Evolutionary conservation across 2,113 vertebrate genomes (phyloP), one percentile per base, ranked within the genome.

Genomic region (Antechinus flavipes): DNA sequence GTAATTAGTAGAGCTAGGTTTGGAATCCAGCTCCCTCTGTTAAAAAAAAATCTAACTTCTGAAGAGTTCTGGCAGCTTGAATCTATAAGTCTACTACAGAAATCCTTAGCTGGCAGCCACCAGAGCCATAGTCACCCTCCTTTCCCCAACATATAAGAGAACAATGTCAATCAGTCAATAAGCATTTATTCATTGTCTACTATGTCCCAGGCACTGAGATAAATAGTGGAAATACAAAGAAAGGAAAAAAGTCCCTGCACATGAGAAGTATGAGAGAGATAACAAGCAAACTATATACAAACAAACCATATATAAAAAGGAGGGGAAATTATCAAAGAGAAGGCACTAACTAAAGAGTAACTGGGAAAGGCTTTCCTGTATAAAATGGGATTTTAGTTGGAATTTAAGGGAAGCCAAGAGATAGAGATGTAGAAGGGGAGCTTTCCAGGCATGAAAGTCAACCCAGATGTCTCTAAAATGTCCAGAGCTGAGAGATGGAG

Each of bases 31-130:
- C 30, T n/a, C 4, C 16, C 16, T 76, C 30, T n/a, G 35, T n/a
- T 19, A 19, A 35, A 35, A n/a, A 47, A 47, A 49, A 14, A n/a
- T 68, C 35, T 11, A 35, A 54, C 24, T 76, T 42, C 49, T 54
- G 52, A 54, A 96, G 53, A 26, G 46, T 19, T 46, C 68, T 27
- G 68, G 42, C 5, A 91, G 42, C n/a, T 54, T 91, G 47, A 91
- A 47, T 54, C 91, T 91, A 3, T 92, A 55, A 47, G 58, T 30
- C 54, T 50, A 4, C 26, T 94, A 25, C 55, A 95, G 96, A 94
- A 93, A 54, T 24, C 90, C 54, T 55, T 89, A 14, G 14, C 47
- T 35, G 68, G 8, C 3, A 30, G 54, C 30, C 55, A 91, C 49
- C 46, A 91, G 58, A 55, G 22, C 54, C 61, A 76, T 84, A 58